Conservation (phyloP, 2,113 vertebrate species). For the Ariopsis seemanni region DNA sequence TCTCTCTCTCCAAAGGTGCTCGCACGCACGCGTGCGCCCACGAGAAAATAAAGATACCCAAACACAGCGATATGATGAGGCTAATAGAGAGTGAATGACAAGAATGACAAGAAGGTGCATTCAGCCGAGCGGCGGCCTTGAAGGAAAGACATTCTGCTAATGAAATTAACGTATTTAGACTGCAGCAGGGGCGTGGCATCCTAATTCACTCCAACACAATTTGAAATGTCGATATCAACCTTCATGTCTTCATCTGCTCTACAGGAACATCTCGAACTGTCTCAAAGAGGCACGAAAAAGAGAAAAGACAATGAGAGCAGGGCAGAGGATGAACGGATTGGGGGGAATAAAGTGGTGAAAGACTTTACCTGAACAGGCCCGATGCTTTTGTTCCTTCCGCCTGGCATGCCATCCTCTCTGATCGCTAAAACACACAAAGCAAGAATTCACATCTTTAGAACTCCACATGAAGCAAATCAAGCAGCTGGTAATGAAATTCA, state of each 20-base stretch:
- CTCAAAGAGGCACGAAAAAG: background rate
- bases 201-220: conserved; percentile 9
- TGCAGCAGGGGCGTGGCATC: background rate
- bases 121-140: conserved; percentile 41
- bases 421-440: conserved; percentile 77
- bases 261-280: background rate
- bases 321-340: background rate
- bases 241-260: background rate
- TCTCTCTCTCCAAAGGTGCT: conserved; percentile 49
- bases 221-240: background rate
- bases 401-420: conserved; percentile 98
- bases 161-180: conserved; percentile 45
- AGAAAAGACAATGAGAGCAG: background rate
- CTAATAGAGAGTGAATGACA: conserved; percentile 51
- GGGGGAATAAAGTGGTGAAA: background rate
- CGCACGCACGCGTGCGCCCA: conserved; percentile 56
- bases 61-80: conserved; percentile 49
- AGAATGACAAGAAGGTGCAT: conserved; percentile 49
- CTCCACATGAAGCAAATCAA: background rate
- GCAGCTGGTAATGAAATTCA: background rate
- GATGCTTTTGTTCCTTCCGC: conserved; percentile 98
- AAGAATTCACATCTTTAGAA: background rate
- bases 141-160: conserved; percentile 34
- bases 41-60: conserved; percentile 31
- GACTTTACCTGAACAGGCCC: conserved; percentile 91